Percentiles rank a stretch among this genome's conserved stretches.
Evolutionary conservation across 2,888 invertebrate genomes (phyloP).

Genomic region (Tachina grossa): DNA sequence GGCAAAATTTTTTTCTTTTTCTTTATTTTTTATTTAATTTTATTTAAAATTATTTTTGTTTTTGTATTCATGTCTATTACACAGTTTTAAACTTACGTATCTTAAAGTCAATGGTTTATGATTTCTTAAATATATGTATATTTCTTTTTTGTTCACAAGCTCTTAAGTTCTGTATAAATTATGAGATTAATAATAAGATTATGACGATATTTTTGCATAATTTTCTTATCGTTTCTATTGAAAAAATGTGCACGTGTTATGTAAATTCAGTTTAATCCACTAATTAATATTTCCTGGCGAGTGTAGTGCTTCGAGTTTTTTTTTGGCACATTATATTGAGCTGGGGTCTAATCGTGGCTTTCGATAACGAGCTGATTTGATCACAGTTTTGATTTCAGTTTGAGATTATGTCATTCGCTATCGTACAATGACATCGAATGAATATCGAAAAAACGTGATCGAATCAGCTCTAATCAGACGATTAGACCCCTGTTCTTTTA

Average conservation of each 20-base stretch:
- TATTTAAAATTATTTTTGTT: constrained; percentile 43
- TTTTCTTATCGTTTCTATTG: neutral
- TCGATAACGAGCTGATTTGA: no score
- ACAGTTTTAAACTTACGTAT: constrained; percentile 59
- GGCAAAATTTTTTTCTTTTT: constrained; percentile 47
- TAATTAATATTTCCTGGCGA: constrained; percentile 24
- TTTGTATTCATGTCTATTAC: constrained; percentile 43
- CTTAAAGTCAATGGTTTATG: constrained; percentile 51
- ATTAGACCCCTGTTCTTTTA: neutral
- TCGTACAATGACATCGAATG: no score
- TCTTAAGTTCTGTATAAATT: constrained; percentile 51
- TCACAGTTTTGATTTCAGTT: no score
- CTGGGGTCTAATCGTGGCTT: neutral
- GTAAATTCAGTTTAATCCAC: neutral
- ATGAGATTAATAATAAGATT: constrained; percentile 20
- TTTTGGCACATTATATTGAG: constrained; percentile 64
- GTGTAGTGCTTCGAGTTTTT: constrained; percentile 33
- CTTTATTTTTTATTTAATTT: constrained; percentile 57
- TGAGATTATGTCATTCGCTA: no score
- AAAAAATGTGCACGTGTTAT: neutral
- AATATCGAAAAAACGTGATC: no score
- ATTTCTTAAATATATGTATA: constrained; percentile 25
- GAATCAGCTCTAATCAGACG: no score
- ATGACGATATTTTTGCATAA: constrained; percentile 16
- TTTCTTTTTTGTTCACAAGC: constrained; percentile 57